Evolutionary conservation across 2,113 vertebrate species (phyloP).

Genomic region (Sterrhoptilus dennistouni): DNA sequence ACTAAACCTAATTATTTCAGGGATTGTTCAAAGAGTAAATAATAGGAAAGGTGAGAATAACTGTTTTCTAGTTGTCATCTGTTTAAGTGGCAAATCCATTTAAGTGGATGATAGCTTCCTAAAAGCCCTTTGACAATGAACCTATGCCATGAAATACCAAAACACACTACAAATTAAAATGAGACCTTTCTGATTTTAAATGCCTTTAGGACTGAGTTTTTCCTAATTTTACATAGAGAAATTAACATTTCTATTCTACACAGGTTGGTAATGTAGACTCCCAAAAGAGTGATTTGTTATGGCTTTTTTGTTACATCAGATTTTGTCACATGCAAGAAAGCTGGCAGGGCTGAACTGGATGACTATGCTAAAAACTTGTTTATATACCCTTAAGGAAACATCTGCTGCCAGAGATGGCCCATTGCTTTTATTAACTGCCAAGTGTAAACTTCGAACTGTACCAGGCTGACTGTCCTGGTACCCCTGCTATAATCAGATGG

Average conservation of each 20-base stretch:
- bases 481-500: background rate
- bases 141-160: background rate
- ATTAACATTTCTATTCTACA: background rate
- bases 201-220: background rate
- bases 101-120: background rate
- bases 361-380: background rate
- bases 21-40: constrained; percentile 57
- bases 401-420: background rate
- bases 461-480: background rate
- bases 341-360: background rate
- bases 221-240: background rate
- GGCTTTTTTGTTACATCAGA: background rate
- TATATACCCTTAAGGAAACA: background rate
- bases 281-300: background rate
- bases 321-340: background rate
- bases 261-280: background rate
- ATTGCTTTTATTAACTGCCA: background rate
- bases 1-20: constrained; percentile 60
- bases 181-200: background rate
- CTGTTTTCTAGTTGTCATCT: constrained; percentile 45
- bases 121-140: background rate
- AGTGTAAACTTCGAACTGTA: background rate
- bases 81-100: constrained; percentile 12
- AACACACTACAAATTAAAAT: background rate
- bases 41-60: constrained; percentile 39